phyloP scores from a whole-genome alignment of 2,888 invertebrate genomes.

The Subacronicta megacephala region DNA sequence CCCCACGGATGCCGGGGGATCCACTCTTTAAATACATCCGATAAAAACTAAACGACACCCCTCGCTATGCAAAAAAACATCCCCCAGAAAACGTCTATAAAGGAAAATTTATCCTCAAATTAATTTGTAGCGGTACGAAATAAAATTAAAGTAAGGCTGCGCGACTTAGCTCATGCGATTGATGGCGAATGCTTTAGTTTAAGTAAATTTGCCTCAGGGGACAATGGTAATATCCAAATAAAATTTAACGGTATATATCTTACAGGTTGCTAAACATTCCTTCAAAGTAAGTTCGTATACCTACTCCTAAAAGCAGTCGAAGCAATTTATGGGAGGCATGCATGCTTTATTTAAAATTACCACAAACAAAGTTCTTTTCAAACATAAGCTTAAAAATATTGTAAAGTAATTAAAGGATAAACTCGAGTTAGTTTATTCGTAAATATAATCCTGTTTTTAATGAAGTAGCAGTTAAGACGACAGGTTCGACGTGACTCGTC shows the following conservation, averaged over 20 bases:
- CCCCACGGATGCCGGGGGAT: constrained; percentile 74
- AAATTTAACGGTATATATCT: too few relatives aligned
- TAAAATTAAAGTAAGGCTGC: constrained; percentile 73
- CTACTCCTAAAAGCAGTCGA: too few relatives aligned
- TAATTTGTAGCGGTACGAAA: constrained; percentile 82
- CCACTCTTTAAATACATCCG: constrained; percentile 85
- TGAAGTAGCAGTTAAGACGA: constrained; percentile 26
- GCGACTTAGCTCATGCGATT: constrained; percentile 37
- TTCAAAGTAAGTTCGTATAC: too few relatives aligned
- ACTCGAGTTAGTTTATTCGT: constrained; percentile 16
- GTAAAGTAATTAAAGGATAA: constrained; percentile 23
- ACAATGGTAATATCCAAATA: background rate
- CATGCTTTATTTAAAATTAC: constrained; percentile 4
- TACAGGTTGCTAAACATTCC: too few relatives aligned
- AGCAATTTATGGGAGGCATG: too few relatives aligned
- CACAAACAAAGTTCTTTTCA: constrained; percentile 4
- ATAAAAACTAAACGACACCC: constrained; percentile 87
- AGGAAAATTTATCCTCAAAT: constrained; percentile 88
- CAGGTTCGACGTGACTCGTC: constrained; percentile 12
- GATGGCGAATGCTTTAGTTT: constrained; percentile 38
- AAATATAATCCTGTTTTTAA: constrained; percentile 29
- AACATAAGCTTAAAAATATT: constrained; percentile 20
- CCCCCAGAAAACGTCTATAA: constrained; percentile 82
- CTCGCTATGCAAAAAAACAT: constrained; percentile 70
- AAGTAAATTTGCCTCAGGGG: constrained; percentile 21